phyloP scores from a whole-genome alignment of 2,888 invertebrate genomes.

The Tachina grossa region DNA sequence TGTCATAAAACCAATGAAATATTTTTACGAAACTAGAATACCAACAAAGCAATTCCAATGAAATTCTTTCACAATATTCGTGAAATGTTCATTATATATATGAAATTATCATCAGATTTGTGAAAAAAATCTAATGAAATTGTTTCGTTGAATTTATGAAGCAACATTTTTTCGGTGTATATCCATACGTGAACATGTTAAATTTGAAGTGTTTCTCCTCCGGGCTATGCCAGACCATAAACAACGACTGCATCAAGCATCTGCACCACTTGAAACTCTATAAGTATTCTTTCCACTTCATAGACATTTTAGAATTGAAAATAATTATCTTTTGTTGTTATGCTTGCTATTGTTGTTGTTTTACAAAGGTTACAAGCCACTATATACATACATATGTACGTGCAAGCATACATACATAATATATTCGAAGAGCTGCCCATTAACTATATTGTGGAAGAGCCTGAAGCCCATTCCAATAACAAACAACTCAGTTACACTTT shows the following conservation, averaged over 20 bases:
- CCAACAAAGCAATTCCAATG: too few species aligned
- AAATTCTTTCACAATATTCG: too few species aligned
- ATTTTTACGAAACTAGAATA: too few species aligned
- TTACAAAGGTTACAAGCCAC: constrained; percentile 21
- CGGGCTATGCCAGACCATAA: constrained; percentile 41
- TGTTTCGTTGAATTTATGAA: too few species aligned
- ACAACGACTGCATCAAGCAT: constrained; percentile 39
- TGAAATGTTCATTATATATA: too few species aligned
- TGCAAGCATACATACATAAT: too few species aligned
- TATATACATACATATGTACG: not conserved
- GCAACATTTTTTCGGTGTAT: too few species aligned
- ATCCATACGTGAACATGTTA: constrained; percentile 9
- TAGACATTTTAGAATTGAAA: constrained; percentile 45
- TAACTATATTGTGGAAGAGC: too few species aligned
- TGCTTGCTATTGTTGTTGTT: not conserved
- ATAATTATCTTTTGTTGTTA: constrained; percentile 38
- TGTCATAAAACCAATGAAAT: too few species aligned
- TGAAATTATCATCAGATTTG: too few species aligned
- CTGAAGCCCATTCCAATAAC: constrained; percentile 31
- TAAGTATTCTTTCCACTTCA: constrained; percentile 41
- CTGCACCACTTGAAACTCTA: constrained; percentile 27
- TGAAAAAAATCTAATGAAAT: too few species aligned
- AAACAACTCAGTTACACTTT: constrained; percentile 7
- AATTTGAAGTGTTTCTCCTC: constrained; percentile 44
- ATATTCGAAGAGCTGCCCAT: too few species aligned